Percentiles rank a stretch among this genome's conserved stretches.
phyloP scores from a whole-genome alignment of 2,888 invertebrate species.

The Caenorhabditis plicata region DNA sequence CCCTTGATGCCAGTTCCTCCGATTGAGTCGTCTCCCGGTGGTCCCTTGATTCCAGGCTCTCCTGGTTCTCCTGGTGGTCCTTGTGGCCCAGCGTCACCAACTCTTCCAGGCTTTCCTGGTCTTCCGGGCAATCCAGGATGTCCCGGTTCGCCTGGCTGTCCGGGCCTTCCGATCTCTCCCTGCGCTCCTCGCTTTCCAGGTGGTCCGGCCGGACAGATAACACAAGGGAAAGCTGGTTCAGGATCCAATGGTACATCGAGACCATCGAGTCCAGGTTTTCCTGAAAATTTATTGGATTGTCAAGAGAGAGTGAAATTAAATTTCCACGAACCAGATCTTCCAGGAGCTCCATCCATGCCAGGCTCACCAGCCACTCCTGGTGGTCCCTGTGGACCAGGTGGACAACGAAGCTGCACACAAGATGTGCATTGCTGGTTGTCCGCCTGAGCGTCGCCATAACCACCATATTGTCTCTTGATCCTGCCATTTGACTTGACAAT shows the following conservation, averaged over 20 bases:
- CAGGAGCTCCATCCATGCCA: constrained; percentile 48
- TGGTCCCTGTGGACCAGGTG: constrained; percentile 64
- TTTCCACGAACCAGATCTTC: constrained; percentile 32
- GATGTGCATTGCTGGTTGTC: constrained; percentile 59
- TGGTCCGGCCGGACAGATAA: constrained; percentile 64
- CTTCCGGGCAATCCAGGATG: constrained; percentile 58
- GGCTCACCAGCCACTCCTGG: constrained; percentile 62
- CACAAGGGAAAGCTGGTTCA: constrained; percentile 65
- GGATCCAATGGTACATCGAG: constrained; percentile 64
- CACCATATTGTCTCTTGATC: constrained; percentile 52
- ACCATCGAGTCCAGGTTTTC: constrained; percentile 64
- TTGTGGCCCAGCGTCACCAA: constrained; percentile 60
- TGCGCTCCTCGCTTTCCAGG: constrained; percentile 62
- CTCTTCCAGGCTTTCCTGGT: constrained; percentile 60
- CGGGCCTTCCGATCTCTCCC: constrained; percentile 61
- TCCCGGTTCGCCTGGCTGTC: constrained; percentile 57
- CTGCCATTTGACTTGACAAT: constrained; percentile 54
- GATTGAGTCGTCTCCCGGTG: constrained; percentile 63
- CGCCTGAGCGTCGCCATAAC: constrained; percentile 26
- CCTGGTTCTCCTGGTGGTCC: constrained; percentile 60
- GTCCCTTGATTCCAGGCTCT: constrained; percentile 62
- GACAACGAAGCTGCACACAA: constrained; percentile 64
- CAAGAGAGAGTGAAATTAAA: neutral
- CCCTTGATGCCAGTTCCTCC: constrained; percentile 65
- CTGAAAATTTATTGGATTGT: constrained; percentile 1